Conservation (phyloP, 2,113 vertebrate genomes). For the Phrynocephalus versicolor region DNA sequence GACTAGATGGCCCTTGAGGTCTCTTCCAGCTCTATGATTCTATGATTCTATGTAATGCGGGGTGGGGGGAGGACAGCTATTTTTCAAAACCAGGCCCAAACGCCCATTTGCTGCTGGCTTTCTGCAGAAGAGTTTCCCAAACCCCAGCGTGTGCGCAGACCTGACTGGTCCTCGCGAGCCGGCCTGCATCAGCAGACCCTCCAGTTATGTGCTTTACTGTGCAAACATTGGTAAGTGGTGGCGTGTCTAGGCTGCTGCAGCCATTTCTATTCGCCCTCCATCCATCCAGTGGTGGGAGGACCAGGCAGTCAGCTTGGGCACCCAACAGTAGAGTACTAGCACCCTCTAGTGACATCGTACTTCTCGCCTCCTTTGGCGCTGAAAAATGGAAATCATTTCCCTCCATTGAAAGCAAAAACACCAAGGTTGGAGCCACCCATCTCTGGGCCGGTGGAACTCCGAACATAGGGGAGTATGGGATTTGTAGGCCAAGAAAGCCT, state of each 20-base stretch:
- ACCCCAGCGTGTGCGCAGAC: conserved; percentile 7
- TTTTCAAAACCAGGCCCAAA: no score
- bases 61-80: no score
- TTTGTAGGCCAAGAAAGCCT: no score
- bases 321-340: conserved; percentile 48
- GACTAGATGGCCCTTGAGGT: no score
- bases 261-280: neutral
- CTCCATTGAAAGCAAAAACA: no score
- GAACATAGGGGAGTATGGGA: no score
- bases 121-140: neutral
- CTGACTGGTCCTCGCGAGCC: neutral
- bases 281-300: rapidly evolving
- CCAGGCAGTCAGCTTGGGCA: rapidly evolving
- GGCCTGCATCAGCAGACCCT: neutral
- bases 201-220: conserved; percentile 12
- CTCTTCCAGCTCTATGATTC: no score
- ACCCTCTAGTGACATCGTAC: conserved; percentile 46
- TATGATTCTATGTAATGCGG: no score
- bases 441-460: no score
- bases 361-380: rapidly evolving
- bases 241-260: neutral
- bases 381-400: rapidly evolving
- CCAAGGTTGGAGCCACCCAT: no score
- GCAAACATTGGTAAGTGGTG: neutral
- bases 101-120: neutral